Conservation (phyloP, 2,113 vertebrate species). For the Actenoides lindsayi region DNA sequence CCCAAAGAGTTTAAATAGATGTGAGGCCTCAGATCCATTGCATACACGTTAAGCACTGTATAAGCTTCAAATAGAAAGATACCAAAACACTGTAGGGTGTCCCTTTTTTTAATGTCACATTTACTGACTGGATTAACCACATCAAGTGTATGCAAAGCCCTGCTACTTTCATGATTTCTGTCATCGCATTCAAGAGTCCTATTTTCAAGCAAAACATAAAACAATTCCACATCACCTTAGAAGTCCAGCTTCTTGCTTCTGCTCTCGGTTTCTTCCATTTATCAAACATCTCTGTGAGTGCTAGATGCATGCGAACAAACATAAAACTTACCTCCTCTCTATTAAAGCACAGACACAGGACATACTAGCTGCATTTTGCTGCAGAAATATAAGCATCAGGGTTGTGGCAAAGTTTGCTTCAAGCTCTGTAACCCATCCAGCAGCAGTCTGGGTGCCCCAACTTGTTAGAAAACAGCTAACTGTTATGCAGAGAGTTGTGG, state of each 20-base stretch:
- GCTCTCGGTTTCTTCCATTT: not conserved
- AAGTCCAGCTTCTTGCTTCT: not conserved
- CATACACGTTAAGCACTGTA: constrained; percentile 11
- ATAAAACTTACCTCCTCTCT: not conserved
- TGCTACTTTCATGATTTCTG: constrained; percentile 1
- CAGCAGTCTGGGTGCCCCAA: not conserved
- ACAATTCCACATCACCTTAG: not conserved
- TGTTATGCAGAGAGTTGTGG: not conserved
- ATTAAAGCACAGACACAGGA: not conserved
- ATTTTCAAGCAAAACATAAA: not conserved
- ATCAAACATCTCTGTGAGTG: not conserved
- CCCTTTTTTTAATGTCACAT: not conserved
- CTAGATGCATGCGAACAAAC: not conserved
- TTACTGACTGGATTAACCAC: constrained; percentile 43
- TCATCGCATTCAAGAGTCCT: not conserved
- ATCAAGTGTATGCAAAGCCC: constrained; percentile 16
- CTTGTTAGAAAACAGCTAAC: not conserved
- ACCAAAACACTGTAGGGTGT: not conserved
- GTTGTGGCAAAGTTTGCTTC: not conserved
- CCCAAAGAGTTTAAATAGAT: constrained; percentile 75
- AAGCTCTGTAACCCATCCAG: not conserved
- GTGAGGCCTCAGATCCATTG: constrained; percentile 72
- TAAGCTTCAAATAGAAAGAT: constrained; percentile 8
- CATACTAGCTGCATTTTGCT: not conserved
- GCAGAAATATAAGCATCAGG: not conserved